phyloP scores from a whole-genome alignment of 2,888 invertebrate genomes.

The Zonitis immaculata region DNA sequence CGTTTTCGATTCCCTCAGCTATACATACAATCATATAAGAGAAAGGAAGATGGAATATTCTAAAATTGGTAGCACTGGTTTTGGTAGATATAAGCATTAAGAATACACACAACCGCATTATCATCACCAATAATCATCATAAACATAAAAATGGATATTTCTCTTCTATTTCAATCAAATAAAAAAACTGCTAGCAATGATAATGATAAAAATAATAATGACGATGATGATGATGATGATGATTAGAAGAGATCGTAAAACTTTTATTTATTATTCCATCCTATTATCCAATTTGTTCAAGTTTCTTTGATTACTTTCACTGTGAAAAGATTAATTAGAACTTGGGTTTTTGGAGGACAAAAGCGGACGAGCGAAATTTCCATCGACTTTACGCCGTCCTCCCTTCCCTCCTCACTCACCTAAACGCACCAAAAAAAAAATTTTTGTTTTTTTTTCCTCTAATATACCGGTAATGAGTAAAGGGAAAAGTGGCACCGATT shows the following conservation, averaged over 20 bases:
- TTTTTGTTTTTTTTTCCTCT: too few relatives aligned
- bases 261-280: not conserved
- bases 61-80: not conserved
- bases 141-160: too few relatives aligned
- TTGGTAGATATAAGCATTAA: not conserved
- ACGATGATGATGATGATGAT: not conserved
- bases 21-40: too few relatives aligned
- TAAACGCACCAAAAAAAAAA: too few relatives aligned
- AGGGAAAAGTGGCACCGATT: too few relatives aligned
- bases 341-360: too few relatives aligned
- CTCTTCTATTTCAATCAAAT: not conserved
- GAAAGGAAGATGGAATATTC: not conserved
- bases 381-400: not conserved
- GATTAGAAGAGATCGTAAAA: not conserved
- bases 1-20: too few relatives aligned
- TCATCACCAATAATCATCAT: not conserved
- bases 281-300: conserved; percentile 6
- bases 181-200: not conserved
- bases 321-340: not conserved
- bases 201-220: too few relatives aligned
- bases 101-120: not conserved
- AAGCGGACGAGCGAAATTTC: not conserved
- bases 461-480: too few relatives aligned
- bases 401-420: too few relatives aligned
- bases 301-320: conserved; percentile 1